Percentiles rank a stretch among this genome's conserved stretches.
phyloP scores from a whole-genome alignment of 2,888 invertebrate species.

The Eristalis arbustorum region DNA sequence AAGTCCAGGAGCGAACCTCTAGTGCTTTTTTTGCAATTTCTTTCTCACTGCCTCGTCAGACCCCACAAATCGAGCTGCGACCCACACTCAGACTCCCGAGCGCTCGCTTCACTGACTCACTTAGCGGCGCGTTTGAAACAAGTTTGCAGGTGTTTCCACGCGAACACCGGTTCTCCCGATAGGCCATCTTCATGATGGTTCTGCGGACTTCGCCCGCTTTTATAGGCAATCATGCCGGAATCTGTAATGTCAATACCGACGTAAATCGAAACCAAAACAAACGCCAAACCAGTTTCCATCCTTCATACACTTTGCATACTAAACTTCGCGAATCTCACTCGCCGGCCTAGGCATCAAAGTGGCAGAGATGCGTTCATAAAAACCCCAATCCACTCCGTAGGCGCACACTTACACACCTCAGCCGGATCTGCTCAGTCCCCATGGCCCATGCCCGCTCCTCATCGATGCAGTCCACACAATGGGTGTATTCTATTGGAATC shows the following conservation, averaged over 20 bases:
- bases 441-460: too few relatives aligned
- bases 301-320: too few relatives aligned
- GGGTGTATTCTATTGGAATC: slow-evolving; percentile 64
- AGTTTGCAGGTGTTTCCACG: not conserved
- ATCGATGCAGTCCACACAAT: slow-evolving; percentile 26
- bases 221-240: slow-evolving; percentile 2
- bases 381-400: not conserved
- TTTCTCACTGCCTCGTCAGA: too few relatives aligned
- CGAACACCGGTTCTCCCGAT: not conserved
- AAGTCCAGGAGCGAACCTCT: too few relatives aligned
- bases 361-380: not conserved
- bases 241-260: slow-evolving; percentile 24
- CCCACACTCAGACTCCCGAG: not conserved
- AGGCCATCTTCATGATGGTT: not conserved
- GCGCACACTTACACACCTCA: not conserved
- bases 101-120: too few relatives aligned
- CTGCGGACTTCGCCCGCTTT: not conserved
- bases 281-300: slow-evolving; percentile 9
- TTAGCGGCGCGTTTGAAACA: not conserved
- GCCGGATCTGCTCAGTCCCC: not conserved
- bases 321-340: not conserved
- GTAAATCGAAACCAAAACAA: slow-evolving; percentile 15
- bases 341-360: not conserved
- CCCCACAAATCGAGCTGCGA: not conserved
- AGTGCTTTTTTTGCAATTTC: too few relatives aligned